Base-by-base conservation (phyloP, 2,113 vertebrate species). In the Amblyopsis rosae region DNA sequence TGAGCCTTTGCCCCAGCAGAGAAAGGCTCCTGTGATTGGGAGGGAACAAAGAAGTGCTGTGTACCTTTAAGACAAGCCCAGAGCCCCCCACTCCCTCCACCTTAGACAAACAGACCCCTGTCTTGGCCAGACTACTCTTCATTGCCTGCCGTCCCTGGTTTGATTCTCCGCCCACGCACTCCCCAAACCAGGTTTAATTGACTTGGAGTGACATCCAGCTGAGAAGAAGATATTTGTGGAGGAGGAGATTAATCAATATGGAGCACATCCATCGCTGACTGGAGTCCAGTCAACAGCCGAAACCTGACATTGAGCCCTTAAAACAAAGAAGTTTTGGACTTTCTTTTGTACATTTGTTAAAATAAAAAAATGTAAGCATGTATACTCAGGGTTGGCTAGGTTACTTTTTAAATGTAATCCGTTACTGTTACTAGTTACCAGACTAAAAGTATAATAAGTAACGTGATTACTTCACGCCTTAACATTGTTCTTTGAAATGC, bases 181-280 rank as follows among this genome's bases (percentile, higher is more conserved):
- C 78, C 74, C 65, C 64, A 75, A 70, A 70, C 74, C 62, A 63
- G 7, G 81, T 88, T 82, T 89, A 87, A 86, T 83, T 83, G 84
- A 87, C 68, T 85, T 46, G 67, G 74, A 82, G 77, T 73, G 81
- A 82, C 63, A 59, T 70, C 69, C 69, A 60, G 72, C 77, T 59
- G 76, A 17, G 80, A 19, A 67, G 72, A 62, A 6, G 59, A 64
- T 76, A 77, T 66, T 41, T 53, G 70, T 59, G 80, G 77, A 73
- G 68, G 72, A 85, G 55, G 58, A 83, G 82, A 68, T 50, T 68
- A 63, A 62, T 68, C 65, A 73, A 85, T 65, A 69, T 61, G 72
- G 75, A 81, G 60, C 58, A 5, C 33, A 65, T 69, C 75, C 79
- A 75, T 59, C 33, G 17, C 59, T 76, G 35, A 69, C 64, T 65